Evolutionary conservation across 2,888 invertebrate genomes (phyloP).

Genomic region (Halictus quadricinctus): DNA sequence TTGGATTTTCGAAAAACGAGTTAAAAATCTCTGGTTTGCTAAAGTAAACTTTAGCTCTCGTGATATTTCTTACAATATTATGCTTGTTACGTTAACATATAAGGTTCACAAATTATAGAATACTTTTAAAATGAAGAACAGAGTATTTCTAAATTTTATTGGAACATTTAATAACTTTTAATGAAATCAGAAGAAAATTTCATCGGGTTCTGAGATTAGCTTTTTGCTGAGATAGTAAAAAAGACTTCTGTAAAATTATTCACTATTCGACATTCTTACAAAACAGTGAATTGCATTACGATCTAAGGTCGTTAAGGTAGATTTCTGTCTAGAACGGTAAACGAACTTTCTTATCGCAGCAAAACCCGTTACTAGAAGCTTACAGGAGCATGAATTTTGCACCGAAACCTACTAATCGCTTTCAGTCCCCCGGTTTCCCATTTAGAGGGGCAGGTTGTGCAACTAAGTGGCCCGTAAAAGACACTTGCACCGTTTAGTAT

Average conservation of each 20-base stretch:
- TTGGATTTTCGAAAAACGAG: no score
- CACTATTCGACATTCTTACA: background rate
- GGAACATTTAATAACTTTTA: no score
- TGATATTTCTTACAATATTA: no score
- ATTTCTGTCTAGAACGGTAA: background rate
- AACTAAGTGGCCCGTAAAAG: constrained; percentile 47
- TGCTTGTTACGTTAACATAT: no score
- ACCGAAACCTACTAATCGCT: background rate
- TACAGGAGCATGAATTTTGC: background rate
- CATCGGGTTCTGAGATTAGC: no score
- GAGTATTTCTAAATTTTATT: no score
- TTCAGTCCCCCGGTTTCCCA: background rate
- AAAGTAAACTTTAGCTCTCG: no score
- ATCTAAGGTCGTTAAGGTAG: background rate
- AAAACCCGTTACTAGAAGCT: background rate
- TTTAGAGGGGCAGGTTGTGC: constrained; percentile 34
- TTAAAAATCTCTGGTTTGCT: no score
- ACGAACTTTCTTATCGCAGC: background rate
- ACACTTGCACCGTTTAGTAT: constrained; percentile 25
- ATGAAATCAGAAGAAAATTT: no score
- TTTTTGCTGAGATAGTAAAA: no score
- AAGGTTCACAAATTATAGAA: no score
- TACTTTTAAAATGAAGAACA: no score
- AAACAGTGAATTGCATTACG: background rate
- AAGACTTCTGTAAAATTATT: background rate